Conservation (phyloP, 1,140 invertebrate genomes). For the Drosophila leontia region DNA sequence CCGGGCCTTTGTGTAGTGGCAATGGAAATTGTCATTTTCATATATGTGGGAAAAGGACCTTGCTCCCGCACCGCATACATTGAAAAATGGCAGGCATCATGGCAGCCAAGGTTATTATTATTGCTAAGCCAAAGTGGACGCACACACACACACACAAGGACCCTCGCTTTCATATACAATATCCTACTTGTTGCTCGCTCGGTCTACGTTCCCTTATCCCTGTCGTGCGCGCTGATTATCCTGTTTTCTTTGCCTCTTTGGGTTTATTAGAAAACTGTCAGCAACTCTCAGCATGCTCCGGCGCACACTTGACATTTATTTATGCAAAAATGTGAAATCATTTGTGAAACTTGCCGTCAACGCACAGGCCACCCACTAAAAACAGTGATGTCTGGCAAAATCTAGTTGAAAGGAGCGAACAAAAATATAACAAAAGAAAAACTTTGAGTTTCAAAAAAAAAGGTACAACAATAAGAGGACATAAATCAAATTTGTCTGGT, state of each 20-base stretch:
- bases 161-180: conserved; percentile 14
- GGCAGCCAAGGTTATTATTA: conserved; percentile 80
- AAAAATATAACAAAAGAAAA: neutral
- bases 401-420: neutral
- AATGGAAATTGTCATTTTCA: conserved; percentile 80
- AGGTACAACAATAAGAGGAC: neutral
- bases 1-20: conserved; percentile 60
- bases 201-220: conserved; percentile 25
- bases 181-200: conserved; percentile 64
- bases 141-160: conserved; percentile 39
- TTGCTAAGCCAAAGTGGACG: conserved; percentile 77
- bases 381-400: conserved; percentile 7
- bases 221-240: conserved; percentile 69
- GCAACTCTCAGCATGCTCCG: conserved; percentile 71
- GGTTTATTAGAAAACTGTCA: conserved; percentile 83
- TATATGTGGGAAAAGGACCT: conserved; percentile 33
- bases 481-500: neutral
- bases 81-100: conserved; percentile 72
- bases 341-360: conserved; percentile 78
- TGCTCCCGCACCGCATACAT: conserved; percentile 24
- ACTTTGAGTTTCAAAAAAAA: too few relatives aligned
- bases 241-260: conserved; percentile 63
- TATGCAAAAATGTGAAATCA: conserved; percentile 84
- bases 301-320: conserved; percentile 82
- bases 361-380: conserved; percentile 32